Conservation (phyloP, 2,113 vertebrate genomes). For the Haemorhous mexicanus region DNA sequence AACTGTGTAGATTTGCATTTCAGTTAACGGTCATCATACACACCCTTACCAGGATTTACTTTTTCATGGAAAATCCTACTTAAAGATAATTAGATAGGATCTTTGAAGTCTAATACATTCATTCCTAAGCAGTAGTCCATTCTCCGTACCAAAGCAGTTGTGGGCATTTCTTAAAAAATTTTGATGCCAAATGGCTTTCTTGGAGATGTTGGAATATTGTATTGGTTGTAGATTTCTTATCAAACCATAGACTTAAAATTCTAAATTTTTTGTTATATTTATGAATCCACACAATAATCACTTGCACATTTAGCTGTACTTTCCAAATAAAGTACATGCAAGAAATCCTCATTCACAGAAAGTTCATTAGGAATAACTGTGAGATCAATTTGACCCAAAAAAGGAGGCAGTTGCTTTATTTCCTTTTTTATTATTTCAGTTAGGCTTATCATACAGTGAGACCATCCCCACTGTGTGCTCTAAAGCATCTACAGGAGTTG, state of each 20-base stretch:
- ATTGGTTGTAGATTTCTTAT: not conserved
- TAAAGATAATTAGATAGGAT: not conserved
- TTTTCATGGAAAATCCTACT: not conserved
- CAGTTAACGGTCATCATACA: not conserved
- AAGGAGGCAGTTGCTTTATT: not conserved
- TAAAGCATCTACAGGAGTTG: not conserved
- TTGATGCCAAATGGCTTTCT: not conserved
- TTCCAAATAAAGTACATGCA: not conserved
- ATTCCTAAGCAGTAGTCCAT: not conserved
- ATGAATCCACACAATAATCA: not conserved
- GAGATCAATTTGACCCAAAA: not conserved
- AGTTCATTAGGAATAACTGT: not conserved
- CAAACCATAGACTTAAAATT: not conserved
- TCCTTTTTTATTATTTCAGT: not conserved
- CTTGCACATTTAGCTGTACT: not conserved
- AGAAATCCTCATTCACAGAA: not conserved
- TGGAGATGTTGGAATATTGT: not conserved
- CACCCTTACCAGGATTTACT: not conserved
- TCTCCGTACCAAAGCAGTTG: not conserved
- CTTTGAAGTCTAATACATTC: not conserved
- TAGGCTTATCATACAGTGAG: not conserved
- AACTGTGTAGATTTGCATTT: not conserved
- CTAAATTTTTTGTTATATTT: not conserved
- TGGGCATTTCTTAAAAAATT: not conserved
- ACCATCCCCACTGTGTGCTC: not conserved